phyloP scores from a whole-genome alignment of 1,140 invertebrate genomes.

The Cepaea nemoralis region DNA sequence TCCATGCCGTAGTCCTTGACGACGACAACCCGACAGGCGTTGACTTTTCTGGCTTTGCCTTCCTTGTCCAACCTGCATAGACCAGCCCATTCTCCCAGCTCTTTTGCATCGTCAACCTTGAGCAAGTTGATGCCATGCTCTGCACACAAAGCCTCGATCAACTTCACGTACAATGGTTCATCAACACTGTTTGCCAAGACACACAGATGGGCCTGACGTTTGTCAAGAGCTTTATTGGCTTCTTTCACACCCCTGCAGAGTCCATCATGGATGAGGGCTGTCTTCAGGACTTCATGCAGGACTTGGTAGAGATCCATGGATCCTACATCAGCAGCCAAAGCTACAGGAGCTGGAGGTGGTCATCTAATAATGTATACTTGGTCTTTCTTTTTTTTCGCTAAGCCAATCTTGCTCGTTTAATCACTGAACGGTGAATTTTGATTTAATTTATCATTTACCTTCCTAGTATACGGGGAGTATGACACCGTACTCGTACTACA shows the following conservation, averaged over 20 bases:
- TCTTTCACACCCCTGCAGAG: constrained; percentile 96
- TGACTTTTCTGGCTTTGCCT: constrained; percentile 98
- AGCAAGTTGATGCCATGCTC: constrained; percentile 98
- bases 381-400: no score
- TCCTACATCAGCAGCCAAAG: constrained; percentile 46
- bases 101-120: constrained; percentile 98
- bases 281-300: constrained; percentile 96
- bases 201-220: constrained; percentile 95
- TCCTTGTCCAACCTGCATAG: constrained; percentile 96
- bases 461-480: no score
- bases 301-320: constrained; percentile 94
- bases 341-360: constrained; percentile 57
- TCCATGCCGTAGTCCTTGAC: constrained; percentile 95
- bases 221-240: constrained; percentile 96
- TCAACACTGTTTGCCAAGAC: constrained; percentile 98
- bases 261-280: constrained; percentile 92
- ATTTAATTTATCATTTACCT: no score
- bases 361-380: no score
- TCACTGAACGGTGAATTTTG: no score
- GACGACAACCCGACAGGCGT: constrained; percentile 97
- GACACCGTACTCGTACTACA: no score
- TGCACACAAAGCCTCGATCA: constrained; percentile 97
- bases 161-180: constrained; percentile 95
- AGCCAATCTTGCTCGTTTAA: no score
- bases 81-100: constrained; percentile 79